Evolutionary conservation across 2,888 invertebrate genomes (phyloP).

Genomic region (Lycia hirtaria): DNA sequence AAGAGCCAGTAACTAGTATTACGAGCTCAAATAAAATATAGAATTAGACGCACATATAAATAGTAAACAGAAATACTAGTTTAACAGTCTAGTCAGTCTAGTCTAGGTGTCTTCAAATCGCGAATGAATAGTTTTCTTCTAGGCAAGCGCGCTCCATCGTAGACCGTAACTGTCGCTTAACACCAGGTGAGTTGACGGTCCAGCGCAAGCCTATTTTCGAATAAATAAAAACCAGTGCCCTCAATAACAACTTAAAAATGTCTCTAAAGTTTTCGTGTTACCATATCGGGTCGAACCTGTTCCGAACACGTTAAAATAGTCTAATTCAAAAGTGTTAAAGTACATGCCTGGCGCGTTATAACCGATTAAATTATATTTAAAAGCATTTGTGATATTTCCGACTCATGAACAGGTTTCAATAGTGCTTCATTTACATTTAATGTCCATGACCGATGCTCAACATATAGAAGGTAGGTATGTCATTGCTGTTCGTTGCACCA

Average conservation of each 20-base stretch:
- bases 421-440: constrained; percentile 5
- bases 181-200: too few relatives aligned
- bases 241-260: constrained; percentile 9
- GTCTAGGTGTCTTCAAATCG: too few relatives aligned
- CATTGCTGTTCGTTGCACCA: background rate
- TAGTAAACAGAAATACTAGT: too few relatives aligned
- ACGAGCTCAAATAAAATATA: too few relatives aligned
- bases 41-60: too few relatives aligned
- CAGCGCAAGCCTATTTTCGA: too few relatives aligned
- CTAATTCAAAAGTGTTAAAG: constrained; percentile 23
- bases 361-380: constrained; percentile 10
- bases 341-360: constrained; percentile 8
- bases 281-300: constrained; percentile 26
- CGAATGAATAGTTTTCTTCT: too few relatives aligned
- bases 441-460: constrained; percentile 2
- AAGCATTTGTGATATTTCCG: constrained; percentile 16
- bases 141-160: too few relatives aligned
- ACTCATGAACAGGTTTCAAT: constrained; percentile 9
- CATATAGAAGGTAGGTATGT: background rate
- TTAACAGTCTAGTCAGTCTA: too few relatives aligned
- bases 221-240: too few relatives aligned
- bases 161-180: too few relatives aligned
- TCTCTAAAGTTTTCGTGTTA: constrained; percentile 23
- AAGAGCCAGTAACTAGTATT: too few relatives aligned
- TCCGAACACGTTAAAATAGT: constrained; percentile 14